Base-by-base conservation (phyloP, 2,888 invertebrate species). In the Clunio marinus region DNA sequence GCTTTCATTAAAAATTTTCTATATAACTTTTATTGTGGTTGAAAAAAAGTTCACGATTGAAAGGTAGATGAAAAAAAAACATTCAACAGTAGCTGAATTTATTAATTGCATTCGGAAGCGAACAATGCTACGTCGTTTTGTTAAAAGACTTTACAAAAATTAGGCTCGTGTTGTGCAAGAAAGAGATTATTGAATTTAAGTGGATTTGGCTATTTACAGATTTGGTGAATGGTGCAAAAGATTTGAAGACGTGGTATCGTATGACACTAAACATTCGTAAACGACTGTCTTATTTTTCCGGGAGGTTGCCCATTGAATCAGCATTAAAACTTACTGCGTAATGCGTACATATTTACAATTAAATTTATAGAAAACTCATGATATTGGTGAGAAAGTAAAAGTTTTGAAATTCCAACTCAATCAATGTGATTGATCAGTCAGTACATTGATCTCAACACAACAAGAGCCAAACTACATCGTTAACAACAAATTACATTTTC, bases 161-260 rank as follows among this genome's bases (percentile, higher is more conserved):
- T 5, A 8, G 35, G n/a, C 4, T 45, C 10, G 2, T 22, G 41
- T 41, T 51, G 17, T 4, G 51, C 51, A 13, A 51, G n/a, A 51
- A 13, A 8, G 51, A 51, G 51, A 51, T 51, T 51, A 51, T 51
- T 51, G 51, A 22, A 51, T 17, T 51, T 51, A 51, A 51, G 51
- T 51, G 51, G 51, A 17, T 51, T 51, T 22, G 17, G 51, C 51
- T 22, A 51, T 51, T 51, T 22, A 51, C 3, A 22, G 51, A 51
- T 8, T 4, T 17, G 22, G 51, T 15, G 41, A 51, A 51, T 22
- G 17, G 51, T 51, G 51, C n/a, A n/a, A n/a, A n/a, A n/a, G n/a
- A n/a, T n/a, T 22, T 51, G 51, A 51, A 51, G 22, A 13, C 22
- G 17, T 22, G 51, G 22, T n/a, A 22, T 17, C 22, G 51, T 13